These are phyloP conservation scores for Drosophila obscura DNA, from an alignment of 1,140 invertebrate species.

Conservation along the genomic window DNA sequence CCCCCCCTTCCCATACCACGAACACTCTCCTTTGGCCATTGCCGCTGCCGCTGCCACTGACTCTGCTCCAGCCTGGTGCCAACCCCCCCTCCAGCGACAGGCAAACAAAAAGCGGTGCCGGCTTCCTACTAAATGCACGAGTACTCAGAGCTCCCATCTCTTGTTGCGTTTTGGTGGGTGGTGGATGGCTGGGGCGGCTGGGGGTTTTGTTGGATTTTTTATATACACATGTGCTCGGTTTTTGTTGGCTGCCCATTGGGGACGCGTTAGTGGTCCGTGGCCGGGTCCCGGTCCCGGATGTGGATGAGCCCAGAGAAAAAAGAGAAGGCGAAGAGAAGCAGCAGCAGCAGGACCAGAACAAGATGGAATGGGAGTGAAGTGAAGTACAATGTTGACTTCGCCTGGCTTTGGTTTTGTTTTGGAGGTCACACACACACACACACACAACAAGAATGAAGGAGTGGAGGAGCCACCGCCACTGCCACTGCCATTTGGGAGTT, in stretches of 20 bases:
- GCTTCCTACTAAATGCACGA: slow-evolving; percentile 75
- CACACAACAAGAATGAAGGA: slow-evolving; percentile 1
- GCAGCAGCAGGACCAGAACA: not conserved
- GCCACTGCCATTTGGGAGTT: slow-evolving; percentile 69
- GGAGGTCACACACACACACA: slow-evolving; percentile 56
- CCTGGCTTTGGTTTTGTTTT: slow-evolving; percentile 73
- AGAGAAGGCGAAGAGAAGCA: not conserved
- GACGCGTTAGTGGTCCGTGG: slow-evolving; percentile 80
- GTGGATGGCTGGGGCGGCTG: not conserved
- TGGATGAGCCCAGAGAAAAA: slow-evolving; percentile 13
- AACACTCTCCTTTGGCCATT: too few relatives aligned
- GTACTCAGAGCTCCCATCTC: slow-evolving; percentile 55
- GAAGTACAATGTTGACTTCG: slow-evolving; percentile 68
- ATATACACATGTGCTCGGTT: slow-evolving; percentile 70
- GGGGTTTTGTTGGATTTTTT: slow-evolving; percentile 31
- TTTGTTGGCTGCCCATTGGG: slow-evolving; percentile 79
- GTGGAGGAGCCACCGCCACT: slow-evolving; percentile 1
- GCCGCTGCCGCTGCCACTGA: too few relatives aligned
- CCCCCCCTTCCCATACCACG: too few relatives aligned
- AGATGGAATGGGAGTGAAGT: slow-evolving; percentile 52
- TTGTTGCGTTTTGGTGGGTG: slow-evolving; percentile 32
- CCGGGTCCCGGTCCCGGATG: slow-evolving; percentile 44
- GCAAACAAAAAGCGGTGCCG: slow-evolving; percentile 63
- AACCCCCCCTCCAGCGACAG: slow-evolving; percentile 32
- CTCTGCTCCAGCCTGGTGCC: not conserved